Evolutionary conservation across 2,113 vertebrate species (phyloP).

Genomic region (Platycercus adscitus): DNA sequence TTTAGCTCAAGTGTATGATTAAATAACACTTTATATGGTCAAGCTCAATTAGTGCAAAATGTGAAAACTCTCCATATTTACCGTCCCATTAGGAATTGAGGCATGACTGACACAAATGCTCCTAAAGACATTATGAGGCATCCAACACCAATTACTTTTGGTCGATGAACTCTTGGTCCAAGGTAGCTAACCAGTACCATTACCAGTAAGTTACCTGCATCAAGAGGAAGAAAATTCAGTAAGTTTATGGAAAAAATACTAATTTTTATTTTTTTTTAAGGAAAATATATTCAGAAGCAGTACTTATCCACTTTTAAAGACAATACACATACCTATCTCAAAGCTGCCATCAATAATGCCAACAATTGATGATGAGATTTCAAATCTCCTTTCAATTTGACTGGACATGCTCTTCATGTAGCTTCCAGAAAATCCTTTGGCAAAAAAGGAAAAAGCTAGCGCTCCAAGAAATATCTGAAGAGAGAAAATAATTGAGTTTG

Average conservation of each 20-base stretch:
- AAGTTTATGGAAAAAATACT: background rate
- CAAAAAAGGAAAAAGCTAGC: conserved; percentile 74
- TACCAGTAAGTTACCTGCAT: conserved; percentile 70
- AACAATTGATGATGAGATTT: conserved; percentile 69
- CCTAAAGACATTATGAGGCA: conserved; percentile 66
- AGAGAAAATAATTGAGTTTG: conserved; percentile 25
- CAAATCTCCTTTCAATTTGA: conserved; percentile 76
- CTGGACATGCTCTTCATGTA: conserved; percentile 76
- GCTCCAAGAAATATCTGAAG: conserved; percentile 74
- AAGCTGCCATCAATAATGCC: conserved; percentile 76
- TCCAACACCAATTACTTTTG: conserved; percentile 65
- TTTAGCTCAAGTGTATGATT: background rate
- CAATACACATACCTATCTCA: conserved; percentile 67
- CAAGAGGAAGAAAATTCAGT: background rate
- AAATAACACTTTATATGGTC: background rate
- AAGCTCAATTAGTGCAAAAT: background rate
- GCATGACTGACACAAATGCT: conserved; percentile 60
- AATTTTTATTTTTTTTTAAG: background rate
- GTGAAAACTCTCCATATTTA: conserved; percentile 46
- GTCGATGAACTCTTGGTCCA: conserved; percentile 69
- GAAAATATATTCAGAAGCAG: background rate
- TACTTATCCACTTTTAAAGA: background rate
- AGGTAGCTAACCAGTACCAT: conserved; percentile 73
- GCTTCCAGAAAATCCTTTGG: conserved; percentile 73
- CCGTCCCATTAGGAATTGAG: conserved; percentile 75